Evolutionary conservation across 2,113 vertebrate genomes (phyloP), one percentile per base, ranked within the genome.

Genomic region (Dendropsophus ebraccatus): DNA sequence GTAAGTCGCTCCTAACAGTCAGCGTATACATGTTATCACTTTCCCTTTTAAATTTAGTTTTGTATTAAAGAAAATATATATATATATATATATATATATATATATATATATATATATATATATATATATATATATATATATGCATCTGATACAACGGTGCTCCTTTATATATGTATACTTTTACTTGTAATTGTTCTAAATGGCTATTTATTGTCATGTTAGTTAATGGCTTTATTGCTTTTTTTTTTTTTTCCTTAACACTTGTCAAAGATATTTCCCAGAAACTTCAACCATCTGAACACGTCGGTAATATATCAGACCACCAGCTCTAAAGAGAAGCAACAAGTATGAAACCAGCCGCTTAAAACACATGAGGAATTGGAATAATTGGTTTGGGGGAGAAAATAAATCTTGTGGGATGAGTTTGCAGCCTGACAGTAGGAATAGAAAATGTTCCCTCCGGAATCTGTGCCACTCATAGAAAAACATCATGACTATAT

Each of bases 371-470:
- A 80, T 45, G 56, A 80, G n/a, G 35, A 60, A 32, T 13, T 80
- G 54, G 35, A 60, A 37, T 37, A 60, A n/a, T 58, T 37, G 23
- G 13, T 41, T 7, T 60, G 56, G 35, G 35, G 77, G 23, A 13
- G 11, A 45, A 45, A 41, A 62, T 58, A 81, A 81, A 81, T 81
- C 78, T 81, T 47, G 78, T 65, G 52, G 78, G 78, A 81, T 81
- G 78, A 45, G 58, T 81, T 60, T 81, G 56, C 56, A 62, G 35
- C 13, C 60, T 81, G 78, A 81, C 56, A 81, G 56, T 65, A 81
- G 14, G 56, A 81, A 56, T 28, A 65, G 56, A 25, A 81, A 65
- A 81, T 81, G 32, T 81, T 65, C 78, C 56, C 56, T 28, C 14
- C 47, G 41, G 56, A 81, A 62, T 28, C 37, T 19, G 56, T 81